Evolutionary conservation across 1,140 invertebrate genomes (phyloP), one percentile per base, ranked within the genome.

Genomic region (Zaprionus africanus): DNA sequence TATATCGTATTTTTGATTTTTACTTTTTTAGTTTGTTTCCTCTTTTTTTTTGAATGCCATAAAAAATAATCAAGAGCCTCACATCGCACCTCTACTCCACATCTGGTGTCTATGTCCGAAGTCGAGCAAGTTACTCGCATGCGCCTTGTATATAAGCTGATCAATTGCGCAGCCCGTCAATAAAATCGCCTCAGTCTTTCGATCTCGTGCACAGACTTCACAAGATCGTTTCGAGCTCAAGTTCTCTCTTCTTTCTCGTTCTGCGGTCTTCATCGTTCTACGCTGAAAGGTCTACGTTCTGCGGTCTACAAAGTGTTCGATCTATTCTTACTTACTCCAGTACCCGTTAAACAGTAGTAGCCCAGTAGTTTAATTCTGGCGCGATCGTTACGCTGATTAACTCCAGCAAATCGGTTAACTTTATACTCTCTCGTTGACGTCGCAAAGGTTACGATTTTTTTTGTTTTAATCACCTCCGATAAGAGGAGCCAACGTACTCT

Each of bases 21-120:
- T 11, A 11, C 31, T 34, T 34, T 7, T 34, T 24, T 11, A 24
- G n/a, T 19, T 34, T 38, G 61, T 65, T 72, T 81, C 72, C 69
- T 75, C 22, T 78, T 59, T 78, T 51, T 84, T 73, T 71, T 22
- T 68, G 81, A 79, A 63, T 72, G 78, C 81, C 64, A 88, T 78
- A 84, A 84, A 83, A 83, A 78, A 83, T 78, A 87, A 88, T 81
- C 70, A 84, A 84, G 68, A 88, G 76, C 83, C 75, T 70, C 75
- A 74, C 59, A 84, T 79, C 69, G 66, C 62, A 66, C 41, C 46
- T 51, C 17, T 28, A 71, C 24, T 22, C 54, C 82, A 71, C 60
- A 83, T 74, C 64, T 76, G 53, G 41, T 66, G 65, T 9, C 65
- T 62, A 76, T 49, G 71, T 72, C 73, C 56, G 63, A 80, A 73